Base-by-base conservation (phyloP, 2,113 vertebrate species). In the Lamprotornis superbus region DNA sequence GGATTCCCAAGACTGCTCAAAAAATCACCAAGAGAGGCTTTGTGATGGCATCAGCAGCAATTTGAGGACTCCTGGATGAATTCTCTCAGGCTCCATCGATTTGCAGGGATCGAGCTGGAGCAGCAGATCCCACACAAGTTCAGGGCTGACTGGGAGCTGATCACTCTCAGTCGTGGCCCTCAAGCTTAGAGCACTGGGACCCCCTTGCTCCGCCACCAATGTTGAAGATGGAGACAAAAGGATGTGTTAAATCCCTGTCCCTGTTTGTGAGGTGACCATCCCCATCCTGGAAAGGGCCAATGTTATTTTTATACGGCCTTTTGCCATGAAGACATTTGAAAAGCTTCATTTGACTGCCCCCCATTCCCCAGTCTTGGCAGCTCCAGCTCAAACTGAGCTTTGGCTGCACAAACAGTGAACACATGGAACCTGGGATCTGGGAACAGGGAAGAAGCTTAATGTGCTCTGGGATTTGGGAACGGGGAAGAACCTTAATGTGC, bases 381-480 rank as follows among this genome's bases (percentile, higher is more conserved):
- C 71, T 59, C 20, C 50, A 57, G 30, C 70, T 67, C 25, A 24
- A 35, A 40, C 71, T 5, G 21, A 17, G 53, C 61, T 17, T 42
- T 2, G 1, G 37, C 63, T 2, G 33, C 83, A 56, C 25, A 2
- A 7, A 31, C 14, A 21, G 16, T 0, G 5, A 10, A 37, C n/a
- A 28, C 2, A 0, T 0, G 20, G 56, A 79, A 40, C 21, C 25
- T 25, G 49, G 24, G 21, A 47, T 47, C 12, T 47, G 46, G 46
- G 21, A 47, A 22, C 11, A 14, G 31, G 39, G n/a, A 55, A 21
- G 11, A 47, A 22, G 12, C 15, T 15, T 15, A 42, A 42, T 5
- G 15, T 30, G 50, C 50, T 28, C 27, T 52, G 50, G 50, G 27
- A 28, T 52, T 52, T 52, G 50, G 46, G 46, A 46, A 46, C 5